A percentile compares a stretch with the other conserved stretches of the same genome.
phyloP scores from a whole-genome alignment of 2,797 vertebrate species.

The Diglossa cyanea region DNA sequence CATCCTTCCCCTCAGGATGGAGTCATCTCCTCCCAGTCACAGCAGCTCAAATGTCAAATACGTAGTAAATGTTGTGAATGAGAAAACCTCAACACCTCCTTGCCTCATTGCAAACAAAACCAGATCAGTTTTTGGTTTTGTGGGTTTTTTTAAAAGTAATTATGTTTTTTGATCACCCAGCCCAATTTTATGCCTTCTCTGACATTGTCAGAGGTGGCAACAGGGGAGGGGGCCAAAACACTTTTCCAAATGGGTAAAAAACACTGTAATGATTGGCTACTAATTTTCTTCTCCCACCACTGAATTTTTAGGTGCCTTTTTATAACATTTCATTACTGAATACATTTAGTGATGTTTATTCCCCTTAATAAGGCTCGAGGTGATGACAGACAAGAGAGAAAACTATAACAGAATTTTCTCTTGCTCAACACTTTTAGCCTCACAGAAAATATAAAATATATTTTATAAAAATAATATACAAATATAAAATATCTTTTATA shows the following conservation, averaged over 20 bases:
- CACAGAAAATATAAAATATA: background rate
- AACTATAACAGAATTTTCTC: background rate
- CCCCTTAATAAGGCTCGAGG: background rate
- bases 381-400: background rate
- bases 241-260: background rate
- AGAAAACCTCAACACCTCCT: background rate
- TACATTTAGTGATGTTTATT: background rate
- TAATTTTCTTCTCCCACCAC: fast-evolving
- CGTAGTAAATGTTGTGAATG: conserved; percentile 70
- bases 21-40: conserved; percentile 67
- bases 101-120: conserved; percentile 11
- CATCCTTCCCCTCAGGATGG: conserved; percentile 73
- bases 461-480: background rate
- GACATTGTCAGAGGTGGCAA: background rate
- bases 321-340: background rate
- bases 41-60: conserved; percentile 77
- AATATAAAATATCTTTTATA: background rate
- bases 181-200: background rate
- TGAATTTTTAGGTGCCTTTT: background rate
- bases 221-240: background rate
- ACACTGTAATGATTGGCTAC: background rate
- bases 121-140: background rate
- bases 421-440: background rate
- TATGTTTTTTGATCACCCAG: background rate
- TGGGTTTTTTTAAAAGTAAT: background rate